These are phyloP conservation scores for Periophthalmus magnuspinnatus DNA, from an alignment of 2,797 vertebrate species.

Conservation along the genomic window DNA sequence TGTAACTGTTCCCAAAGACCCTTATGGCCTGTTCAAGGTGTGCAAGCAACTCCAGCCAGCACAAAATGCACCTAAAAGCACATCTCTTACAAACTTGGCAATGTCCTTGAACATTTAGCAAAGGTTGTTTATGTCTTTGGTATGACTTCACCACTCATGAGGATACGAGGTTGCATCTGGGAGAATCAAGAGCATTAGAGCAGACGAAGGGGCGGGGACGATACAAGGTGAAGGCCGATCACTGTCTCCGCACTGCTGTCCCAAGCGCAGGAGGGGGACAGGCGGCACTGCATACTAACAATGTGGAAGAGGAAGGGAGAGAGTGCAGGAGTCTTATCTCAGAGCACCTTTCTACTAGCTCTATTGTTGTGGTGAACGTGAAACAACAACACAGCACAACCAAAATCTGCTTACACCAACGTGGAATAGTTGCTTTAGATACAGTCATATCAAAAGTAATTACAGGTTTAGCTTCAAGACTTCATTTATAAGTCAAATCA, in stretches of 20 bases:
- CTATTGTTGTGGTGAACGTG: background rate
- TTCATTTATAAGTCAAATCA: too few relatives aligned
- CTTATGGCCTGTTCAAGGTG: slow-evolving; percentile 28
- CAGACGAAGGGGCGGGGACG: slow-evolving; percentile 31
- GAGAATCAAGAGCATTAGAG: slow-evolving; percentile 25
- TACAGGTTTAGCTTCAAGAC: too few relatives aligned
- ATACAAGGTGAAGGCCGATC: slow-evolving; percentile 39
- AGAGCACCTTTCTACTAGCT: background rate
- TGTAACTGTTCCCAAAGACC: slow-evolving; percentile 53
- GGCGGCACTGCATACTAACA: slow-evolving; percentile 45
- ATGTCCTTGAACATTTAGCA: slow-evolving; percentile 31
- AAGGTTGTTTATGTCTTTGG: slow-evolving; percentile 21
- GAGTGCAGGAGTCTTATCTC: slow-evolving; percentile 1
- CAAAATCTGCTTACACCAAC: background rate
- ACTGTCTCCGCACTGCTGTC: slow-evolving; percentile 30
- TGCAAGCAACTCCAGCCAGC: slow-evolving; percentile 15
- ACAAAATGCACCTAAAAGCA: background rate
- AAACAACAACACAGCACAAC: background rate
- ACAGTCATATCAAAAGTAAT: too few relatives aligned
- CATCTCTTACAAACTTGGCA: slow-evolving; percentile 20
- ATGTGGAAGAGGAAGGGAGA: slow-evolving; percentile 41
- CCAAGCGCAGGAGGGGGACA: slow-evolving; percentile 20
- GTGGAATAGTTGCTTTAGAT: too few relatives aligned
- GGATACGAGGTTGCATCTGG: slow-evolving; percentile 16
- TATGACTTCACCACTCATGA: slow-evolving; percentile 45